Evolutionary conservation across 2,888 invertebrate genomes (phyloP), one percentile per base, ranked within the genome.

Genomic region (Dendrolimus houi): DNA sequence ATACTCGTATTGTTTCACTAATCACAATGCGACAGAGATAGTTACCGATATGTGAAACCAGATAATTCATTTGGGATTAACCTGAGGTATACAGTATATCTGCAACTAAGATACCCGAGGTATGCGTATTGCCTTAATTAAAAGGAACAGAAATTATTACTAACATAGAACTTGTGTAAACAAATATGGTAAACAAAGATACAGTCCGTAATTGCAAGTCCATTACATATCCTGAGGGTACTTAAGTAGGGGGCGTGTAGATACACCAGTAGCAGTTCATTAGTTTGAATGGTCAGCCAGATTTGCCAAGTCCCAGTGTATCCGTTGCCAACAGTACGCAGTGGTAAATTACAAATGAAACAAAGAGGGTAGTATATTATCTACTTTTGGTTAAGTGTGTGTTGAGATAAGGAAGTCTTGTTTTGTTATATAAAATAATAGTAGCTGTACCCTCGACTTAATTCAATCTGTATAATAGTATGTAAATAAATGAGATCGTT

Each of bases 241-340:
- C 52, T 64, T 62, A 12, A 47, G 47, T 47, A 29, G 47, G 10
- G 12, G 47, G 47, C 47, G 47, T 47, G 47, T 29, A 29, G 6
- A 7, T 47, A 8, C 12, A 12, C 47, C 47, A 10, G 47, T 47
- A 69, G 69, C 66, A 68, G 66, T 75, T 75, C 74, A 73, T 75
- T 77, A 76, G 67, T 72, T 68, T 70, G 74, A 77, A 78, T 72
- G 77, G 79, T 75, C 79, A 76, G 75, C 66, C 65, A 62, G 71
- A 70, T 70, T 69, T 75, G 74, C 72, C 75, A 74, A 79, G 69
- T 75, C 68, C 60, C 60, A 47, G 9, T 47, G 47, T 47, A 47
- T 47, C 10, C 47, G 47, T 47, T 47, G 47, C 47, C 47, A 47
- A 47, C 47, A 10, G 47, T 9, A 47, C 47, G 12, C 47, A 29